A percentile compares a stretch with the other conserved stretches of the same genome.
These are phyloP conservation scores for Xanthorhoe designata DNA, from an alignment of 2,888 invertebrate species.

Conservation along the genomic window DNA sequence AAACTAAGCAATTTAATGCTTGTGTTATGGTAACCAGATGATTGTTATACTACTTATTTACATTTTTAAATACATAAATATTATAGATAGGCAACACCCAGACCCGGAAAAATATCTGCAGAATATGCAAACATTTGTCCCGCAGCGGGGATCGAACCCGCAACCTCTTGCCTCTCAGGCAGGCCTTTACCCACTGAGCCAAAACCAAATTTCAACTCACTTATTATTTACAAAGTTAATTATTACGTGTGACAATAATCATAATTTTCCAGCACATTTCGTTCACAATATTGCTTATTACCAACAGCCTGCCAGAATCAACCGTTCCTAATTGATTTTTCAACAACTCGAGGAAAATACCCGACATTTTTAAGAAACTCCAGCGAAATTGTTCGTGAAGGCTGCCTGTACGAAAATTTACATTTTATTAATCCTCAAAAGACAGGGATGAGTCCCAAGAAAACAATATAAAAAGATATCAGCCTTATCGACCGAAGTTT, in stretches of 20 bases:
- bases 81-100: too few relatives aligned
- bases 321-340: slow-evolving; percentile 36
- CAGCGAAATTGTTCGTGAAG: slow-evolving; percentile 39
- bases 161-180: too few relatives aligned
- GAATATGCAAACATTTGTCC: too few relatives aligned
- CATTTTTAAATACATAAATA: too few relatives aligned
- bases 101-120: too few relatives aligned
- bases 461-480: slow-evolving; percentile 46
- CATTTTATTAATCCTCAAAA: slow-evolving; percentile 46
- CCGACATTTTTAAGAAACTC: slow-evolving; percentile 37
- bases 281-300: slow-evolving; percentile 23
- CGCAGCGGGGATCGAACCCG: too few relatives aligned
- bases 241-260: slow-evolving; percentile 16
- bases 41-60: too few relatives aligned
- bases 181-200: too few relatives aligned
- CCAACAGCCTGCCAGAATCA: slow-evolving; percentile 14
- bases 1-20: too few relatives aligned
- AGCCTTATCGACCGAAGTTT: slow-evolving; percentile 27
- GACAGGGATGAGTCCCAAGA: slow-evolving; percentile 40
- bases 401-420: slow-evolving; percentile 43
- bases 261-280: slow-evolving; percentile 15
- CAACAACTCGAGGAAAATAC: slow-evolving; percentile 39
- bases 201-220: too few relatives aligned
- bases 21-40: too few relatives aligned
- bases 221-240: slow-evolving; percentile 13